Evolutionary conservation across 1,140 invertebrate species (phyloP).

Genomic region (Hermetia illucens): DNA sequence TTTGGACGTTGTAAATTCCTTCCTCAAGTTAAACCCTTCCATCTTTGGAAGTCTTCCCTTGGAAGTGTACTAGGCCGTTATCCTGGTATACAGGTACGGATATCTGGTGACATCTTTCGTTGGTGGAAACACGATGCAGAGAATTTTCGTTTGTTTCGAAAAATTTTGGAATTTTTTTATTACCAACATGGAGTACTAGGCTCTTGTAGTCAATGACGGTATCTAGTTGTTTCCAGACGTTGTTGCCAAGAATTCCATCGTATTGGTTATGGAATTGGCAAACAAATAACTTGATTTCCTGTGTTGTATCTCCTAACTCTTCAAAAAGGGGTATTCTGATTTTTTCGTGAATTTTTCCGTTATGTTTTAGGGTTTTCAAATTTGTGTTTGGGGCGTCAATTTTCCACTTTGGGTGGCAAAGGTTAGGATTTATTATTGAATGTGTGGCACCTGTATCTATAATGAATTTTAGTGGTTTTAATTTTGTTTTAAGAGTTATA

Average conservation of each 20-base stretch:
- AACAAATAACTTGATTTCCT: background rate
- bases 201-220: no score
- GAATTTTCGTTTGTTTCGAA: no score
- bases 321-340: background rate
- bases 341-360: background rate
- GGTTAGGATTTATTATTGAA: background rate
- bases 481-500: slow-evolving; percentile 3
- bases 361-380: slow-evolving; percentile 2
- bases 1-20: no score
- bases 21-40: no score
- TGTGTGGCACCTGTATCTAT: background rate
- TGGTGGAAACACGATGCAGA: no score
- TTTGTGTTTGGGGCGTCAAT: slow-evolving; percentile 1
- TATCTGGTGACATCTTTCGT: no score
- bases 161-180: no score
- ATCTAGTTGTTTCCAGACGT: slow-evolving; percentile 2
- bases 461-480: background rate
- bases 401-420: background rate
- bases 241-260: background rate
- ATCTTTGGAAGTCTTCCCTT: no score
- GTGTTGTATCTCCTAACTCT: background rate
- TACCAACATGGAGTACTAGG: no score
- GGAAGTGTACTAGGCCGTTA: no score
- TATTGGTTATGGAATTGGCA: slow-evolving; percentile 3
- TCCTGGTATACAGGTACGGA: no score